A percentile compares a stretch with the other conserved stretches of the same genome.
These are phyloP conservation scores for Syrmaticus mikado DNA, from an alignment of 2,113 vertebrate species.

Conservation along the genomic window DNA sequence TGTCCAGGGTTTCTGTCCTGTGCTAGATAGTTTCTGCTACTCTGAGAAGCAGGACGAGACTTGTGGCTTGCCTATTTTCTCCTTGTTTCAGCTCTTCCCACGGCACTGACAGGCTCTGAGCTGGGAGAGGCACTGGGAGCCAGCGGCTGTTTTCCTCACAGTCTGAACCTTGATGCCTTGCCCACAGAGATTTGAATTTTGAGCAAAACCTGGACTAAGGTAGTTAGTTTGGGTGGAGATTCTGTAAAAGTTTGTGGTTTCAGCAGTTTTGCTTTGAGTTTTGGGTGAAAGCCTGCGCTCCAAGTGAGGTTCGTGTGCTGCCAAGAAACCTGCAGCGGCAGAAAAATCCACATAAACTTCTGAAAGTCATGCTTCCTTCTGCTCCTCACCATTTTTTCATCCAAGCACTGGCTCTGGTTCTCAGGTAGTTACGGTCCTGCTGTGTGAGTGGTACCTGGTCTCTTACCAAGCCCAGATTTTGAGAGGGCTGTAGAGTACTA, in stretches of 20 bases:
- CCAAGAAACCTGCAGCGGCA: not conserved
- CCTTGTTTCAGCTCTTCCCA: not conserved
- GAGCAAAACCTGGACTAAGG: not conserved
- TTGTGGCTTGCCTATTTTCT: not conserved
- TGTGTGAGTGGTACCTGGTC: not conserved
- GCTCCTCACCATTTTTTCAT: not conserved
- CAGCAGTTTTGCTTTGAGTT: conserved; percentile 11
- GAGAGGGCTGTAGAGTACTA: not conserved
- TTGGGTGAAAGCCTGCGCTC: not conserved
- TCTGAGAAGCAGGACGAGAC: not conserved
- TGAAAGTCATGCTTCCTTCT: not conserved
- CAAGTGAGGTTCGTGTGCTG: not conserved
- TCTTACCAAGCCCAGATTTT: not conserved
- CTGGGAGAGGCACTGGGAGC: not conserved
- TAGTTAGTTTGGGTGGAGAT: not conserved
- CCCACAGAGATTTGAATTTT: not conserved
- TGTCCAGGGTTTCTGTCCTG: not conserved
- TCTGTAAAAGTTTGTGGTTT: not conserved
- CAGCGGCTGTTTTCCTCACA: not conserved
- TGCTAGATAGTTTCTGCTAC: not conserved
- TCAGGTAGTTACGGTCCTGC: not conserved
- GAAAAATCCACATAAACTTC: not conserved
- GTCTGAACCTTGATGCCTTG: not conserved
- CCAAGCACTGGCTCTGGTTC: not conserved
- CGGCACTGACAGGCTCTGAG: not conserved